Evolutionary conservation across 2,797 vertebrate genomes (phyloP).

Genomic region (Sebastes aleutianus): DNA sequence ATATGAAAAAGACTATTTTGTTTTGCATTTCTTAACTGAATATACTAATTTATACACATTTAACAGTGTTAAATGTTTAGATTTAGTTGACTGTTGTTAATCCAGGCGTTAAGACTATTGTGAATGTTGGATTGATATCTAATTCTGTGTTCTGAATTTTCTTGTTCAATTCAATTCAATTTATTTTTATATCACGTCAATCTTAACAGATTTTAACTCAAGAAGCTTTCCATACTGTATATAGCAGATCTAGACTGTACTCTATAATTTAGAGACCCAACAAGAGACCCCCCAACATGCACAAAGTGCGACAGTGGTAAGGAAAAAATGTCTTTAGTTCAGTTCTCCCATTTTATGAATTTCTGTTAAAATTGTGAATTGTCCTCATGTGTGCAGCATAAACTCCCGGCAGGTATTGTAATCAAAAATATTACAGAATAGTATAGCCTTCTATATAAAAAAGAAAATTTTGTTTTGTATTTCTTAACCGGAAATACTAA

Average conservation of each 20-base stretch:
- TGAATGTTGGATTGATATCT: not conserved
- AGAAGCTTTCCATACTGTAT: too few species aligned
- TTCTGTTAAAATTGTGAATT: not conserved
- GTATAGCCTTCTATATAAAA: too few species aligned
- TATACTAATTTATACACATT: not conserved
- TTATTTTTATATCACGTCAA: not conserved
- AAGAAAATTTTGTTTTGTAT: not conserved
- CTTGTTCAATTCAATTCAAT: too few species aligned
- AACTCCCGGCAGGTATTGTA: conserved; percentile 14
- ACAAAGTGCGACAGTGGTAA: too few species aligned
- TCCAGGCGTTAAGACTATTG: not conserved
- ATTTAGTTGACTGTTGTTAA: not conserved
- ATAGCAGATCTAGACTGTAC: too few species aligned
- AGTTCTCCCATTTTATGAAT: not conserved
- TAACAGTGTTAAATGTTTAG: not conserved
- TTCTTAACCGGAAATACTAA: not conserved
- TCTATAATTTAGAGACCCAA: too few species aligned
- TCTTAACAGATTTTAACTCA: too few species aligned
- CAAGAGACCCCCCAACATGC: too few species aligned
- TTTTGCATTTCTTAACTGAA: not conserved
- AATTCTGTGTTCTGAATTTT: not conserved
- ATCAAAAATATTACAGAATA: too few species aligned
- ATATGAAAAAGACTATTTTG: too few species aligned
- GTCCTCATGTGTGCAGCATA: conserved; percentile 29
- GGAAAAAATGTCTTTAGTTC: too few species aligned